Percentiles rank a stretch among this genome's conserved stretches.
Conservation (phyloP, 2,113 vertebrate species). For the Boleophthalmus pectinirostris region DNA sequence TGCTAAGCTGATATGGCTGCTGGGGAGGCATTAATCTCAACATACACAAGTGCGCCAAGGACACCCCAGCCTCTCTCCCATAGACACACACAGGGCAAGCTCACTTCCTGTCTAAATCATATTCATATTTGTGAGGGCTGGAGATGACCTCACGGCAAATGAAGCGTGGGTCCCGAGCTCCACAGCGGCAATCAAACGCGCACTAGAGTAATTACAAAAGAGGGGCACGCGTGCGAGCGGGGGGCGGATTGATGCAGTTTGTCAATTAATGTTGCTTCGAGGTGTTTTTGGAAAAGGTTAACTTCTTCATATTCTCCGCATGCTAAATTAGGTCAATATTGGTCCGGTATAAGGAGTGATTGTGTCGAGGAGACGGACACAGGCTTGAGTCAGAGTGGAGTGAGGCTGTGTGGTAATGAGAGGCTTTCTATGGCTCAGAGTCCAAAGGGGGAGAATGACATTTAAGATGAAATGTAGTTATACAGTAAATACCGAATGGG, state of each 20-base stretch:
- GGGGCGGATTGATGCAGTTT: conserved; percentile 83
- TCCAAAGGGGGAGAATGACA: background rate
- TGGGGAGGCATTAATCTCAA: conserved; percentile 71
- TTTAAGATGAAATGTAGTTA: background rate
- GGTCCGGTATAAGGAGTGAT: conserved; percentile 64
- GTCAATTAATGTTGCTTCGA: conserved; percentile 84
- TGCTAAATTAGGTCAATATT: conserved; percentile 80
- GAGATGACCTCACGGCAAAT: conserved; percentile 80
- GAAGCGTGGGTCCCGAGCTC: conserved; percentile 75
- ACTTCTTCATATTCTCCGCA: conserved; percentile 76
- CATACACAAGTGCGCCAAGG: conserved; percentile 65
- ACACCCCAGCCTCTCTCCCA: conserved; percentile 36
- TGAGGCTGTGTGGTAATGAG: conserved; percentile 38
- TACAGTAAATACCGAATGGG: background rate
- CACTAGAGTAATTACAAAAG: conserved; percentile 80
- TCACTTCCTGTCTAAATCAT: conserved; percentile 66
- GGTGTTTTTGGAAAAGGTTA: conserved; percentile 83
- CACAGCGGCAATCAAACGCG: conserved; percentile 73
- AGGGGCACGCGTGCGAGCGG: conserved; percentile 45
- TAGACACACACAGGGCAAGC: conserved; percentile 20
- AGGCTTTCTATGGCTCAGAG: conserved; percentile 10
- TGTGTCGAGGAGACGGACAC: conserved; percentile 35
- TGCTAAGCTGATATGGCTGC: conserved; percentile 70
- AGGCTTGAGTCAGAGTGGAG: conserved; percentile 53
- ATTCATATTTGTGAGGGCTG: conserved; percentile 75